Evolutionary conservation across 2,797 vertebrate species (phyloP).

Genomic region (Darevskia nairensis): DNA sequence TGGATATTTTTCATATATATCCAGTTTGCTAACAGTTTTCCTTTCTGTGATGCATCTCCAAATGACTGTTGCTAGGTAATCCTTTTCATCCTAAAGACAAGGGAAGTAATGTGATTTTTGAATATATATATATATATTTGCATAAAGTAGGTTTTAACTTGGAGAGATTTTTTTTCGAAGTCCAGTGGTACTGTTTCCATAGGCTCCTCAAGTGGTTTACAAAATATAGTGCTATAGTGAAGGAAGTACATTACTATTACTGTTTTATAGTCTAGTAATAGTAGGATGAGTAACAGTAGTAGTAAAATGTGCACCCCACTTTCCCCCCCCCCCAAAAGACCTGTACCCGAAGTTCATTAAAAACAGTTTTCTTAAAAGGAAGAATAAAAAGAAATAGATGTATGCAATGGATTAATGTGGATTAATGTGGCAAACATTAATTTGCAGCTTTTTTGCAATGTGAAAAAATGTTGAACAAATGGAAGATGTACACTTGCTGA

Average conservation of each 20-base stretch:
- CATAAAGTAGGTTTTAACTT: background rate
- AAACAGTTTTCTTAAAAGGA: background rate
- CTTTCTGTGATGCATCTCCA: background rate
- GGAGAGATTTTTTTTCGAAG: background rate
- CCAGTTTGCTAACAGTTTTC: background rate
- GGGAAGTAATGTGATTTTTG: background rate
- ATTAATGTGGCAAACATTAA: background rate
- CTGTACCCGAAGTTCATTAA: background rate
- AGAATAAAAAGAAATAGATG: background rate
- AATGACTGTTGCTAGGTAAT: background rate
- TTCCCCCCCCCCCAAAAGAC: background rate
- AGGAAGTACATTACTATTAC: background rate
- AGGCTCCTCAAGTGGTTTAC: background rate
- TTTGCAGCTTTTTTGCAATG: background rate
- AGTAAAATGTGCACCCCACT: too few relatives aligned
- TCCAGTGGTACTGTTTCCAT: background rate
- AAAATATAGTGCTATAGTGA: background rate
- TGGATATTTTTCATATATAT: background rate
- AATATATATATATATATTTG: background rate
- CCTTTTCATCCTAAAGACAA: background rate
- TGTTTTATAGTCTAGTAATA: background rate
- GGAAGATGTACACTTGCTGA: conserved; percentile 18
- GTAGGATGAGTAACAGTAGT: background rate
- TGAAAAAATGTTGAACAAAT: background rate
- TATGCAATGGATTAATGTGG: background rate